phyloP scores from a whole-genome alignment of 1,140 invertebrate species.

The Lordiphosa clarofinis region DNA sequence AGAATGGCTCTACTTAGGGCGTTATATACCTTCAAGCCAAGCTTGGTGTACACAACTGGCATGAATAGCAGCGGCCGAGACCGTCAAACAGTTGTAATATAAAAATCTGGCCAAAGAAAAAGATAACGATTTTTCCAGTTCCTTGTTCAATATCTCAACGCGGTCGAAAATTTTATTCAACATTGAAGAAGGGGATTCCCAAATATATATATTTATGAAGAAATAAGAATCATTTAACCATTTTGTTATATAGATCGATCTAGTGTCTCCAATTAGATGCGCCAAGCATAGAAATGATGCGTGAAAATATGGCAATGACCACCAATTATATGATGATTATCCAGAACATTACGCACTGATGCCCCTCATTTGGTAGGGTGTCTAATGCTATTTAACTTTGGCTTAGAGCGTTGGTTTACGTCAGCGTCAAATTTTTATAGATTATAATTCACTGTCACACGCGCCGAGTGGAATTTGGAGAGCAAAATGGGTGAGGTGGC shows the following conservation, averaged over 20 bases:
- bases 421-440: conserved; percentile 10
- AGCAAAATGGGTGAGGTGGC: conserved; percentile 2
- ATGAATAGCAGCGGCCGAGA: too few species aligned
- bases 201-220: not conserved
- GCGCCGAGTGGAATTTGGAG: conserved; percentile 8
- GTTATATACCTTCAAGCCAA: too few species aligned
- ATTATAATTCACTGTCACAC: conserved; percentile 9
- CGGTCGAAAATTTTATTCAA: too few species aligned
- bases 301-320: conserved; percentile 45
- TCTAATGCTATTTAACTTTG: too few species aligned
- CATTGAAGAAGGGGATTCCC: too few species aligned
- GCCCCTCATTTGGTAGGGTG: not conserved
- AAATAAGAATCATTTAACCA: not conserved
- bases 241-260: conserved; percentile 4
- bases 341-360: conserved; percentile 28
- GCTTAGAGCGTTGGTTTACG: conserved; percentile 5
- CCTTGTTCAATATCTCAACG: too few species aligned
- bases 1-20: too few species aligned
- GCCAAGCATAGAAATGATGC: conserved; percentile 62
- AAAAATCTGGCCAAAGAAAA: too few species aligned
- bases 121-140: too few species aligned
- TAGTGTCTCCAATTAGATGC: conserved; percentile 45
- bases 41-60: too few species aligned
- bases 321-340: conserved; percentile 53
- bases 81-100: too few species aligned